Percentiles rank a stretch among this genome's conserved stretches.
Conservation (phyloP, 2,888 invertebrate genomes). For the Sisyra terminalis region DNA sequence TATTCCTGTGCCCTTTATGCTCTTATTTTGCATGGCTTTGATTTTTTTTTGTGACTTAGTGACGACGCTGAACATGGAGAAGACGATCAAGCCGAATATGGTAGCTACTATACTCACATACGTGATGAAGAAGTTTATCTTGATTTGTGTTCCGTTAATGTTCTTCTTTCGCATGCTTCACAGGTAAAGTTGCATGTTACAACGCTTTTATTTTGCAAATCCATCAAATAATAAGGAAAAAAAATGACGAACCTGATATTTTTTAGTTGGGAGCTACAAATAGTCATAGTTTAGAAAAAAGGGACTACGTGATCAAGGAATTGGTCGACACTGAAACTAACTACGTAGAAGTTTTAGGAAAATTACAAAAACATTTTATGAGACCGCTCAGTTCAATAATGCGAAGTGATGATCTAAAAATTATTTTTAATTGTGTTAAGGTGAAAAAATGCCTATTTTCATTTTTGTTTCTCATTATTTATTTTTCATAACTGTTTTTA, state of each 20-base stretch:
- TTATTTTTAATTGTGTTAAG: constrained; percentile 82
- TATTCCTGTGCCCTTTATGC: too few relatives aligned
- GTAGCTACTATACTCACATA: constrained; percentile 51
- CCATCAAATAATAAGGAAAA: not conserved
- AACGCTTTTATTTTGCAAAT: not conserved
- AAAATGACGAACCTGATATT: not conserved
- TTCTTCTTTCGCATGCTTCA: constrained; percentile 10
- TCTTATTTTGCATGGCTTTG: constrained; percentile 8
- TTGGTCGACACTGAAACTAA: constrained; percentile 93
- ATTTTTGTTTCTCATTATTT: not conserved
- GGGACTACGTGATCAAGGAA: constrained; percentile 87
- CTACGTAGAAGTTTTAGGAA: constrained; percentile 84
- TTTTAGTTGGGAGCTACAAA: constrained; percentile 31
- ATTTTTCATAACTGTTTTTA: too few relatives aligned
- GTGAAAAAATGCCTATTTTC: constrained; percentile 37
- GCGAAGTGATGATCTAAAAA: constrained; percentile 53
- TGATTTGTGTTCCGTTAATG: constrained; percentile 63
- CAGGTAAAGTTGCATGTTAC: constrained; percentile 2
- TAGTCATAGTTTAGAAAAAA: constrained; percentile 57
- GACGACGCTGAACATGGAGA: constrained; percentile 9
- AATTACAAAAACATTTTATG: constrained; percentile 66
- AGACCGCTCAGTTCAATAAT: constrained; percentile 56
- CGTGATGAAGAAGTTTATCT: constrained; percentile 89
- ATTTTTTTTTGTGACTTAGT: constrained; percentile 9
- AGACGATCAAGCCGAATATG: constrained; percentile 42